Evolutionary conservation across 2,888 invertebrate species (phyloP).

Genomic region (Theretra japonica): DNA sequence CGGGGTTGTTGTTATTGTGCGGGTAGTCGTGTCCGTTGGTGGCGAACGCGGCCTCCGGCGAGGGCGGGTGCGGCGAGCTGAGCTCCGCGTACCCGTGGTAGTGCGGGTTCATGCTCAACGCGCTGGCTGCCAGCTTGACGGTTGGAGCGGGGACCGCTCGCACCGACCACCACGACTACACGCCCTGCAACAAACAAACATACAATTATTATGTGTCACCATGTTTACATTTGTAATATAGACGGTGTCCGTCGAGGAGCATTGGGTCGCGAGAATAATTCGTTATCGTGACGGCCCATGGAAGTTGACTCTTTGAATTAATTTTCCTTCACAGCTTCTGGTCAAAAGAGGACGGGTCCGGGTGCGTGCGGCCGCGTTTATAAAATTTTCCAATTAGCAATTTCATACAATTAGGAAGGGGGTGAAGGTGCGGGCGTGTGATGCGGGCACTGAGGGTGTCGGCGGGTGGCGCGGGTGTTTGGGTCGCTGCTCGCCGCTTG

Average conservation of each 20-base stretch:
- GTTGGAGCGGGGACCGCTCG: constrained; percentile 84
- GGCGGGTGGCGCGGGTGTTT: constrained; percentile 51
- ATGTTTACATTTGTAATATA: constrained; percentile 2
- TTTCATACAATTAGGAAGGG: constrained; percentile 83
- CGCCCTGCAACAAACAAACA: constrained; percentile 70
- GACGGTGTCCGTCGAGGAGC: too few relatives aligned
- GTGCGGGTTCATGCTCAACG: constrained; percentile 95
- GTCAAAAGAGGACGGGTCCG: constrained; percentile 54
- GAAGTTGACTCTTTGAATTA: constrained; percentile 57
- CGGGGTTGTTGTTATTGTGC: constrained; percentile 85
- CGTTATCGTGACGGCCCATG: constrained; percentile 41
- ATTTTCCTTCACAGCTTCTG: constrained; percentile 59
- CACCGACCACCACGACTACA: constrained; percentile 80
- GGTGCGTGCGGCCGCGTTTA: constrained; percentile 80
- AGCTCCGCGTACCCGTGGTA: constrained; percentile 94
- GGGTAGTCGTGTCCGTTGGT: constrained; percentile 86
- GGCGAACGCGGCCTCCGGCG: constrained; percentile 89
- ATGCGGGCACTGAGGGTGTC: constrained; percentile 45
- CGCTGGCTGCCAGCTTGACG: constrained; percentile 95
- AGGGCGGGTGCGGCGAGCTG: constrained; percentile 90
- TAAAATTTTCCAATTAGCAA: constrained; percentile 85
- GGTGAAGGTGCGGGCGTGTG: constrained; percentile 42
- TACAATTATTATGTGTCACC: constrained; percentile 27
- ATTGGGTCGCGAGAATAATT: neutral
- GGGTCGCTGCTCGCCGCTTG: constrained; percentile 42